Evolutionary conservation across 1,140 invertebrate genomes (phyloP), one percentile per base, ranked within the genome.

Genomic region (Megathymus violae): DNA sequence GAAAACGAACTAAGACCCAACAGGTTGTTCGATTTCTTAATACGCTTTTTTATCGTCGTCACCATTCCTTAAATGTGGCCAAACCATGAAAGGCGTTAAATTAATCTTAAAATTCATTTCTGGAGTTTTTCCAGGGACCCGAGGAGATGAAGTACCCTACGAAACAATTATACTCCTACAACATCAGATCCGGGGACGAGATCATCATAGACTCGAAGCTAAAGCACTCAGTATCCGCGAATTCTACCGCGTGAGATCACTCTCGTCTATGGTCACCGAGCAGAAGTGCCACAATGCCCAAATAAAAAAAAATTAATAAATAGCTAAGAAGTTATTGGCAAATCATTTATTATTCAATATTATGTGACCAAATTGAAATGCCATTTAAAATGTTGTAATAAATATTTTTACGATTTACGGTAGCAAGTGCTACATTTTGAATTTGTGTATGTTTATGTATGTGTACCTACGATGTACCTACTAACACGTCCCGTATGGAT

Each of bases 161-260:
- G 64, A 97, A 97, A 74, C 96, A 96, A 80, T 91, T 98, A 15
- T 98, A 98, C 84, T 96, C 96, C 56, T 98, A 98, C 87, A 97
- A 98, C 85, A 96, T 98, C 59, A 92, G 94, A 63, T 96, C 96
- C 71, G 97, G 97, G 1, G 97, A 98, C 91, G 96, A 98, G 86
- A 97, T 98, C 74, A 96, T 97, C 54, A 95, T 98, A 52, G 96
- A 97, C 80, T 95, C 94, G 63, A 96, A 96, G 75, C 64, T 89
- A 17, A 88, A 88, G 50, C 82, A 91, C 68, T 82, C 85, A 0
- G 71, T 86, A 46, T 88, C 85, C 0, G 69, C 67, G 13, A 88
- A 80, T 58, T 88, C 88, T 4, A 78, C 78, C 9, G 78, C 82
- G 63, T 89, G 72, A 85, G 58, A 71, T 47, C 19, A 22, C 19